These are phyloP conservation scores for Ypsolopha sequella DNA, from an alignment of 2,888 invertebrate genomes.

Conservation along the genomic window DNA sequence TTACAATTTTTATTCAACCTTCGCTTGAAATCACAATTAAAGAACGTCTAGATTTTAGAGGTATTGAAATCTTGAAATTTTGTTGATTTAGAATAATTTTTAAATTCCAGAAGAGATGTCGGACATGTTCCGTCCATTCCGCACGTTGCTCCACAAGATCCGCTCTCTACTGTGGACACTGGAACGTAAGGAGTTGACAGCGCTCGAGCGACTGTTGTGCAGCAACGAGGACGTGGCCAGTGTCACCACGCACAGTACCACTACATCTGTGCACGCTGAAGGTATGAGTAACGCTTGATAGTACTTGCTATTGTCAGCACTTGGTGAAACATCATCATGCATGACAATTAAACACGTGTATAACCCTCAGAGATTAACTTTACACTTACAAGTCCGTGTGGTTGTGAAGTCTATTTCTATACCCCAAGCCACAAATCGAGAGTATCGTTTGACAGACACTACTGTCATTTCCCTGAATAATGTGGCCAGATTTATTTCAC, in stretches of 20 bases:
- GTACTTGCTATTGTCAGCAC: neutral
- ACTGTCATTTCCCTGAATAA: too few relatives aligned
- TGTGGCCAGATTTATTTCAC: too few relatives aligned
- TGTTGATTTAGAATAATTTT: neutral
- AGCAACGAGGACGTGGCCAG: constrained; percentile 85
- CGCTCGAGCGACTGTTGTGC: constrained; percentile 90
- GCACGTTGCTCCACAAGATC: constrained; percentile 90
- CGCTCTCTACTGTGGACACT: constrained; percentile 92
- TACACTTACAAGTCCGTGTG: too few relatives aligned
- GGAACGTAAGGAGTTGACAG: constrained; percentile 85
- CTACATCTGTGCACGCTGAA: neutral
- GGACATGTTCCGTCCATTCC: constrained; percentile 97
- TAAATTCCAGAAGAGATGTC: constrained; percentile 79
- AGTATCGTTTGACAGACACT: too few relatives aligned
- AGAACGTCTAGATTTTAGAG: too few relatives aligned
- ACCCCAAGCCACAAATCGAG: too few relatives aligned
- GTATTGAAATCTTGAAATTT: too few relatives aligned
- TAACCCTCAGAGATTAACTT: neutral
- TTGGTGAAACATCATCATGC: neutral
- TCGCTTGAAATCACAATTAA: too few relatives aligned
- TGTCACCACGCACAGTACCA: constrained; percentile 18
- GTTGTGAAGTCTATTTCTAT: too few relatives aligned
- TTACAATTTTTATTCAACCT: too few relatives aligned
- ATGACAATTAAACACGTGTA: neutral
- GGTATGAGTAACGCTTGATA: neutral